Percentiles rank a stretch among this genome's conserved stretches.
Evolutionary conservation across 1,140 invertebrate species (phyloP).

Genomic region (Drosophila baimaii): DNA sequence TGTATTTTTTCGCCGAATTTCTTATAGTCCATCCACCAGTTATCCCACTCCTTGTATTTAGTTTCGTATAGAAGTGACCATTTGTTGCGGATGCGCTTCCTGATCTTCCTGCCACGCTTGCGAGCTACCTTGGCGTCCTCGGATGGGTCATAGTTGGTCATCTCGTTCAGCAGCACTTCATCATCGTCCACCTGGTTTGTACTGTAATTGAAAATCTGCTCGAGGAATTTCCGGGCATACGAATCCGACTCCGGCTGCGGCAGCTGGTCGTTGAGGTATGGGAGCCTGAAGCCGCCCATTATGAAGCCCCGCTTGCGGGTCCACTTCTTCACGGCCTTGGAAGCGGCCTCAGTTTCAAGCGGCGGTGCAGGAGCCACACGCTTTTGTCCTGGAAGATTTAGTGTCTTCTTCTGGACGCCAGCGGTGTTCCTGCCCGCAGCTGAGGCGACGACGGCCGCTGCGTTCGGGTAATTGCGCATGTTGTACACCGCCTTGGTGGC

Average conservation of each 20-base stretch:
- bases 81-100: conserved; percentile 60
- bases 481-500: conserved; percentile 21
- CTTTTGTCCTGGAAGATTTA: conserved; percentile 42
- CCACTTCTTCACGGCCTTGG: conserved; percentile 66
- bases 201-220: conserved; percentile 65
- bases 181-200: conserved; percentile 62
- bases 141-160: conserved; percentile 16
- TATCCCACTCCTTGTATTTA: conserved; percentile 55
- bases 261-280: conserved; percentile 55
- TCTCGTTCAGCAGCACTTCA: conserved; percentile 34
- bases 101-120: conserved; percentile 47
- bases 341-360: conserved; percentile 4
- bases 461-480: conserved; percentile 31
- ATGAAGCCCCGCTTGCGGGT: conserved; percentile 68
- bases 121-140: conserved; percentile 52
- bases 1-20: conserved; percentile 55
- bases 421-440: not conserved
- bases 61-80: conserved; percentile 43
- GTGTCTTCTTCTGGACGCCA: conserved; percentile 8
- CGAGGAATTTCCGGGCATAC: conserved; percentile 67
- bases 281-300: conserved; percentile 56
- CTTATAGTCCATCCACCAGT: conserved; percentile 68
- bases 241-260: conserved; percentile 67
- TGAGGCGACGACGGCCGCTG: conserved; percentile 2
- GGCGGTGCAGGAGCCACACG: conserved; percentile 26